These are phyloP conservation scores for Lophura nycthemera DNA, from an alignment of 2,113 vertebrate genomes.

Conservation along the genomic window DNA sequence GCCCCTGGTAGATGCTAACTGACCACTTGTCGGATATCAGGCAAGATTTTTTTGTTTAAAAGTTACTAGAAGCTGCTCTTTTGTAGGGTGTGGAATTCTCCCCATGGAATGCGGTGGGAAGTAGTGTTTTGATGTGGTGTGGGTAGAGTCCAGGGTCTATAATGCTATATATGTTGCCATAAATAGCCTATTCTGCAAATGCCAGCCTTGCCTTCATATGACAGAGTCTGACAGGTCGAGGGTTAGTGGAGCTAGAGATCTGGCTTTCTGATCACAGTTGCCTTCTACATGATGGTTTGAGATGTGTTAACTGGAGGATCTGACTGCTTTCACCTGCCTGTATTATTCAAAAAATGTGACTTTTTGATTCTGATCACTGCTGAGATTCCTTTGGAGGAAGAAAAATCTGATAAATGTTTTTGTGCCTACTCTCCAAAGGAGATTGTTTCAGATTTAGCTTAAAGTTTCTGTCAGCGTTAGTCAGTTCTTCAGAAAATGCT, in stretches of 20 bases:
- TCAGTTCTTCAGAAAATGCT: constrained; percentile 38
- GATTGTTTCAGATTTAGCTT: constrained; percentile 25
- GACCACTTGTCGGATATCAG: neutral
- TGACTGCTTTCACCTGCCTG: constrained; percentile 2
- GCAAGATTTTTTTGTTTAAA: constrained; percentile 10
- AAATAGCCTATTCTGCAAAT: constrained; percentile 2
- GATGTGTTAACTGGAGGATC: neutral
- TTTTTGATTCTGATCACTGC: neutral
- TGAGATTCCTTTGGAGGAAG: neutral
- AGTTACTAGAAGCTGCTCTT: neutral
- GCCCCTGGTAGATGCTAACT: constrained; percentile 10
- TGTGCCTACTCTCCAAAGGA: constrained; percentile 11
- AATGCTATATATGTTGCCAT: neutral
- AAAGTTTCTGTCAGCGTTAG: constrained; percentile 22
- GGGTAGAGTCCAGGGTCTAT: neutral
- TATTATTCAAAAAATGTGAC: neutral
- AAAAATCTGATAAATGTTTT: constrained; percentile 18
- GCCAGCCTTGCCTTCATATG: neutral
- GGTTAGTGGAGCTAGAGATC: neutral
- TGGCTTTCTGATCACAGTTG: neutral
- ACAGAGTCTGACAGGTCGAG: neutral
- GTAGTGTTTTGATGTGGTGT: neutral
- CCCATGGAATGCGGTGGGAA: neutral
- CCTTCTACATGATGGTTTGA: neutral
- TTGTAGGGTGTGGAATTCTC: constrained; percentile 2